phyloP scores from a whole-genome alignment of 2,113 vertebrate genomes.

The Lynx canadensis region DNA sequence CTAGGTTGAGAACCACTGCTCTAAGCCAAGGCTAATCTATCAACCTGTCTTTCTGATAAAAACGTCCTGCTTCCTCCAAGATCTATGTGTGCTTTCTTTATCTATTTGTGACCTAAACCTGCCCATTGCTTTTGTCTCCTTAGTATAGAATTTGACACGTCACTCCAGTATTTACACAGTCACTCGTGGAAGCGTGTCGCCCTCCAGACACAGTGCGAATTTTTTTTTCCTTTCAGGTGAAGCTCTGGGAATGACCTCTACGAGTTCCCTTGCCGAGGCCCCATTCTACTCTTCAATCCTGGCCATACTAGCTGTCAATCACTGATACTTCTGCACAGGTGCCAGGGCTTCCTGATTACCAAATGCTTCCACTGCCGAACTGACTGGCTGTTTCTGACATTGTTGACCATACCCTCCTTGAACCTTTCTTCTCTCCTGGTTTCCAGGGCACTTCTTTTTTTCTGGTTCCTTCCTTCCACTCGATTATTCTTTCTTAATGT shows the following conservation, averaged over 20 bases:
- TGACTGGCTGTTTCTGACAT: not conserved
- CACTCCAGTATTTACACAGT: not conserved
- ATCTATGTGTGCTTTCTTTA: not conserved
- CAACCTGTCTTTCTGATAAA: slow-evolving; percentile 3
- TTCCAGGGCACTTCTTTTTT: not conserved
- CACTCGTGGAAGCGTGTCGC: not conserved
- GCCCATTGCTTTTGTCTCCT: not conserved
- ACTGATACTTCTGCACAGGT: not conserved
- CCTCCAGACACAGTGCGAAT: not conserved
- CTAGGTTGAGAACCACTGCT: not conserved
- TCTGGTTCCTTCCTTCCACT: not conserved
- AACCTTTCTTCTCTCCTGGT: not conserved
- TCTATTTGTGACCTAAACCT: not conserved
- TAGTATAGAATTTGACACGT: not conserved
- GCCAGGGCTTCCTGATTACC: not conserved
- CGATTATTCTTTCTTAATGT: slow-evolving; percentile 6
- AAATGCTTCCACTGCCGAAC: not conserved
- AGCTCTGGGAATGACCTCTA: not conserved
- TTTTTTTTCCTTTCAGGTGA: not conserved
- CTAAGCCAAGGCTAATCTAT: not conserved
- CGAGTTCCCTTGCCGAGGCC: not conserved
- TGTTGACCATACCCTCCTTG: not conserved
- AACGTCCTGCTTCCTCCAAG: not conserved
- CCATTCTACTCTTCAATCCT: not conserved
- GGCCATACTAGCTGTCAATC: not conserved